phyloP scores from a whole-genome alignment of 2,113 vertebrate species.

The Pseudorhombus dupliciocellatus region DNA sequence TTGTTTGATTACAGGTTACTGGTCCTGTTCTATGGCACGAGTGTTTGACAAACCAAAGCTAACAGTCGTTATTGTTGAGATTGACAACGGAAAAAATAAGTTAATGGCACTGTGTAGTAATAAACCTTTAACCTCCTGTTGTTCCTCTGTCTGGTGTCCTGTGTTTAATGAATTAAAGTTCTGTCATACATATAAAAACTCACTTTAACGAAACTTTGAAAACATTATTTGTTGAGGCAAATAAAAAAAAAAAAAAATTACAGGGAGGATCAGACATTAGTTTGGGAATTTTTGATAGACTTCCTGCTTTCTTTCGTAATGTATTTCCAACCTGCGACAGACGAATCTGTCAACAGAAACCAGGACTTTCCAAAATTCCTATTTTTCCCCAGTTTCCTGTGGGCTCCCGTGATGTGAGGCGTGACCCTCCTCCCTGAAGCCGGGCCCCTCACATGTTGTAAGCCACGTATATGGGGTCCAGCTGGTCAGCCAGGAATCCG shows the following conservation, averaged over 20 bases:
- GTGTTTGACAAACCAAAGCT: slow-evolving; percentile 35
- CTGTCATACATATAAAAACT: slow-evolving; percentile 45
- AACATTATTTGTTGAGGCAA: slow-evolving; percentile 33
- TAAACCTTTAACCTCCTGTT: slow-evolving; percentile 28
- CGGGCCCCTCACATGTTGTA: slow-evolving; percentile 90
- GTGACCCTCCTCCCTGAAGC: background rate
- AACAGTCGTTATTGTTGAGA: slow-evolving; percentile 47
- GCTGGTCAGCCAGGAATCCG: slow-evolving; percentile 94
- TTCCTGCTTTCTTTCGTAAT: slow-evolving; percentile 9
- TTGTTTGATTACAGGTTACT: slow-evolving; percentile 12
- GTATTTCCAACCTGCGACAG: slow-evolving; percentile 10
- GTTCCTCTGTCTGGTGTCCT: slow-evolving; percentile 19
- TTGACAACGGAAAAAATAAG: slow-evolving; percentile 46
- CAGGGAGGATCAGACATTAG: slow-evolving; percentile 28
- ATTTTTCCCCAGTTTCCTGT: background rate
- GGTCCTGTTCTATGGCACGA: slow-evolving; percentile 52
- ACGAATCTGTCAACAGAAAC: slow-evolving; percentile 10
- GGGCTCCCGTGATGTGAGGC: slow-evolving; percentile 13
- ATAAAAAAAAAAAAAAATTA: slow-evolving; percentile 4
- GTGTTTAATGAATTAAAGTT: slow-evolving; percentile 27
- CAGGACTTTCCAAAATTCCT: background rate
- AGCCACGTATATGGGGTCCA: slow-evolving; percentile 97
- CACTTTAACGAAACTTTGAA: slow-evolving; percentile 32
- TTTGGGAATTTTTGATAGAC: slow-evolving; percentile 12
- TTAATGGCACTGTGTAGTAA: slow-evolving; percentile 57